Conservation (phyloP, 2,113 vertebrate species). For the Chionis minor region DNA sequence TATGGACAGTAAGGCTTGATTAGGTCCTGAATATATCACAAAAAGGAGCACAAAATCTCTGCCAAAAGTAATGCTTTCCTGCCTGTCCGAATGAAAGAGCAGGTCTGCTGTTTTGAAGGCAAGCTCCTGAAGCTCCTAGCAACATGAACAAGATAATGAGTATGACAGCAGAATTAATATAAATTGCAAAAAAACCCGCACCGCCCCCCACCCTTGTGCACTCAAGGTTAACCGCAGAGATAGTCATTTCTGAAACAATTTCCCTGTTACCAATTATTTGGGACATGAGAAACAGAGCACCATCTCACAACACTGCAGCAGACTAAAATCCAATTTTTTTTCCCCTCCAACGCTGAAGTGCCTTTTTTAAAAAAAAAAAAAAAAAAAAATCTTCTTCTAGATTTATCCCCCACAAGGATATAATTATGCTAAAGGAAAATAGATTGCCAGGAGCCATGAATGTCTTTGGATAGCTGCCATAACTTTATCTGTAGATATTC, state of each 20-base stretch:
- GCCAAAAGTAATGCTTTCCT: slow-evolving; percentile 16
- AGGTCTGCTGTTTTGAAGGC: background rate
- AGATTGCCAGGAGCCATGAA: slow-evolving; percentile 53
- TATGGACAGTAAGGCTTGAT: background rate
- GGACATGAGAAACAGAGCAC: background rate
- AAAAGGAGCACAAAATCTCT: slow-evolving; percentile 1
- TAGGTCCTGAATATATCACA: background rate
- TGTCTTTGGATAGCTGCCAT: slow-evolving; percentile 43
- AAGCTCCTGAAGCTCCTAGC: slow-evolving; percentile 40
- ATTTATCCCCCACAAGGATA: slow-evolving; percentile 65
- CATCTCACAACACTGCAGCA: background rate
- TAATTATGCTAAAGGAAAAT: slow-evolving; percentile 71
- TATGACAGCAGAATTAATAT: slow-evolving; percentile 50
- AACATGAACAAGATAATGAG: slow-evolving; percentile 42
- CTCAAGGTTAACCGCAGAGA: slow-evolving; percentile 3
- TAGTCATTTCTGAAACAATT: slow-evolving; percentile 45
- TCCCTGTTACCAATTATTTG: slow-evolving; percentile 14
- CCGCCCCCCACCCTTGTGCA: background rate
- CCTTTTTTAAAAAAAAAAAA: background rate
- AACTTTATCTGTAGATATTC: slow-evolving; percentile 28
- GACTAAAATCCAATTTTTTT: background rate
- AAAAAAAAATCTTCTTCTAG: background rate
- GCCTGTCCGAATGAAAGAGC: background rate
- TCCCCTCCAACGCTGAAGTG: background rate
- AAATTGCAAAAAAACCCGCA: background rate